Evolutionary conservation across 2,113 vertebrate species (phyloP), one percentile per base, ranked within the genome.

Genomic region (Myanophis thanlyinensis): DNA sequence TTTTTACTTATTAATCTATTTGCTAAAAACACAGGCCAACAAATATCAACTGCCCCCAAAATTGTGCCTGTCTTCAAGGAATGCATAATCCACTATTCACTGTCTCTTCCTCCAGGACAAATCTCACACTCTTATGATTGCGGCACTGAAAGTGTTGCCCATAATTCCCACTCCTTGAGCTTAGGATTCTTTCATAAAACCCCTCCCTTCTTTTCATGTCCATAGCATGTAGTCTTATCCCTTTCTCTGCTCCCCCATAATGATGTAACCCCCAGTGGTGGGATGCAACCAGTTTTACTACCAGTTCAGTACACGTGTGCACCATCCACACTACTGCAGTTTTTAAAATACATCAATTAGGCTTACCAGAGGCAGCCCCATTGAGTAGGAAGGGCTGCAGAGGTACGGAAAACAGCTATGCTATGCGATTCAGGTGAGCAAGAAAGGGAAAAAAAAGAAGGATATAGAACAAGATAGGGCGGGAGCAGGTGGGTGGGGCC

Each of bases 11-110:
- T 87, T 87, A 87, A 13, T 96, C 95, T 93, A 96, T 90, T 92
- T 89, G n/a, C 0, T 1, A 95, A 87, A 51, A 95, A 96, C 93
- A 96, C 93, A 95, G 90, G 96, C 92, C 96, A 90, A 47, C 94
- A 94, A 67, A 40, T 54, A 53, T 62, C 53, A 40, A 11, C 46
- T 20, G 23, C 18, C 44, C 13, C 49, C 3, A 22, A 53, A 35
- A 25, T n/a, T 1, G 59, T 67, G 5, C 47, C 20, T 56, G 25
- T 25, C 20, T 40, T 86, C 85, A 85, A 47, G 62, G 12, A 80
- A 80, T 80, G n/a, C 67, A 18, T 27, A 7, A 62, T 44, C 40
- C 13, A 27, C n/a, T 5, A 59, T 62, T 59, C 13, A 30, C 0
- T 89, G 23, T 56, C 5, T 13, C 12, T 40, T 13, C 13, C 27